Conservation (phyloP, 2,888 invertebrate species). For the Scrobipalpa atriplicella region DNA sequence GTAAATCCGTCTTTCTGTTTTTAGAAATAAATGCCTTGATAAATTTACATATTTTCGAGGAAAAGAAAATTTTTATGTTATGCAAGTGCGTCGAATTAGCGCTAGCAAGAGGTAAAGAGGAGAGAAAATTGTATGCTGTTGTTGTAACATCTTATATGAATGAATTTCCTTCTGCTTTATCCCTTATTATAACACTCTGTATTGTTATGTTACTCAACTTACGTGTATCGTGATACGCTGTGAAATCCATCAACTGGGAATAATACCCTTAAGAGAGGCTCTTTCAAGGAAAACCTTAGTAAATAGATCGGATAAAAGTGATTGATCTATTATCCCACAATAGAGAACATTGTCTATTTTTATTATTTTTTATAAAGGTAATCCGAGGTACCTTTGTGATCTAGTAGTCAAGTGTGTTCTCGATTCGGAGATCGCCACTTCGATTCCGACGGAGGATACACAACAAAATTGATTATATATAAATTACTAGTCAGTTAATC, state of each 20-base stretch:
- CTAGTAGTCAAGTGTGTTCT: too few relatives aligned
- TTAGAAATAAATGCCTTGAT: too few relatives aligned
- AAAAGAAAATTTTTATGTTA: too few relatives aligned
- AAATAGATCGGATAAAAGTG: constrained; percentile 25
- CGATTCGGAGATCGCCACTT: background rate
- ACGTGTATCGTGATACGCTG: background rate
- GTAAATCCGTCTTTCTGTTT: too few relatives aligned
- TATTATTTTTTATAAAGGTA: background rate
- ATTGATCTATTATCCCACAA: constrained; percentile 26
- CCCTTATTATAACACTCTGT: background rate
- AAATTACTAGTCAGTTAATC: too few relatives aligned
- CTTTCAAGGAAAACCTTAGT: constrained; percentile 23
- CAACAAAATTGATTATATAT: too few relatives aligned
- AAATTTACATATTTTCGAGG: too few relatives aligned
- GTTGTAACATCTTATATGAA: background rate
- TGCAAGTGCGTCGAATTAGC: too few relatives aligned
- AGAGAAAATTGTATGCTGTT: too few relatives aligned
- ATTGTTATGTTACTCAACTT: background rate
- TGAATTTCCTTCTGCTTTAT: background rate
- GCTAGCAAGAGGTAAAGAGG: too few relatives aligned
- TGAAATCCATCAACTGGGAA: constrained; percentile 20
- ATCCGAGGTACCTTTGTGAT: background rate
- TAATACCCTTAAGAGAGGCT: constrained; percentile 21
- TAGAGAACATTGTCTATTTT: background rate
- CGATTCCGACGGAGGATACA: too few relatives aligned